Percentiles rank a stretch among this genome's conserved stretches.
phyloP scores from a whole-genome alignment of 2,888 invertebrate species.

The Tanytarsus gracilentus region DNA sequence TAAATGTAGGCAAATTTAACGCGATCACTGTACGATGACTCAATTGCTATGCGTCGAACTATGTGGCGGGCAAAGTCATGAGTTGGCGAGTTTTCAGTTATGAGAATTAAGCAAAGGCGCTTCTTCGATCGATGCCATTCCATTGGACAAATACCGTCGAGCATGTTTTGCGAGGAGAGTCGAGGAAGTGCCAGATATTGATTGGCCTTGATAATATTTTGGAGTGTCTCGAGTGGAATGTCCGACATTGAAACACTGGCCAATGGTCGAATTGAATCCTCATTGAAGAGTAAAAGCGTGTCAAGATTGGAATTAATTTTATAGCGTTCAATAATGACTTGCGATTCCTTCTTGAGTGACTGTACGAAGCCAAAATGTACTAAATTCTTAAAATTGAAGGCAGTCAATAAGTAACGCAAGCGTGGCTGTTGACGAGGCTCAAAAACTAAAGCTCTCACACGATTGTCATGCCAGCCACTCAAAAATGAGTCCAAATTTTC shows the following conservation, averaged over 20 bases:
- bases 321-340: constrained; percentile 56
- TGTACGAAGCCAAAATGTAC: constrained; percentile 78
- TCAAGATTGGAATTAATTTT: constrained; percentile 66
- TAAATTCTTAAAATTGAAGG: constrained; percentile 74
- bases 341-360: constrained; percentile 52
- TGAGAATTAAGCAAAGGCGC: constrained; percentile 67
- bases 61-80: constrained; percentile 49
- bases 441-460: constrained; percentile 81
- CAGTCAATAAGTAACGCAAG: constrained; percentile 77
- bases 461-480: constrained; percentile 84
- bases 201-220: constrained; percentile 80
- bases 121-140: constrained; percentile 72
- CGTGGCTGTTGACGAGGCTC: constrained; percentile 67
- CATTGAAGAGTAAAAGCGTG: constrained; percentile 81
- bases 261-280: constrained; percentile 67
- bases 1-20: constrained; percentile 85
- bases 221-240: constrained; percentile 77
- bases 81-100: constrained; percentile 54
- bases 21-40: constrained; percentile 57
- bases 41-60: constrained; percentile 61
- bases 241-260: constrained; percentile 84
- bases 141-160: constrained; percentile 66
- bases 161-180: constrained; percentile 77
- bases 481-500: constrained; percentile 68
- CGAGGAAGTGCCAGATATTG: constrained; percentile 80